Evolutionary conservation across 2,888 invertebrate species (phyloP).

Genomic region (Mamestra brassicae): DNA sequence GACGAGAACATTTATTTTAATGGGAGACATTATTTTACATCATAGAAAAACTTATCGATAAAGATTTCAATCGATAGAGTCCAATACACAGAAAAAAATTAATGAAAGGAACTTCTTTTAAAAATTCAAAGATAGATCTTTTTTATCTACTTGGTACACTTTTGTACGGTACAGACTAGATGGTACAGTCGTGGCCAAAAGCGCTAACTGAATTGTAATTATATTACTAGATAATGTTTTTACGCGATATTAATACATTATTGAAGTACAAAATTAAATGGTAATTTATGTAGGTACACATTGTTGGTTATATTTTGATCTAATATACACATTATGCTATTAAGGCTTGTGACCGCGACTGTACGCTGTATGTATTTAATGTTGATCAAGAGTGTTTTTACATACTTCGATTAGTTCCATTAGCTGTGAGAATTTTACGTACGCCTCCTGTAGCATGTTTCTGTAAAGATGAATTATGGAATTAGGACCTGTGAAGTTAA

Average conservation of each 20-base stretch:
- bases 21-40: slow-evolving; percentile 17
- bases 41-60: slow-evolving; percentile 35
- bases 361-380: slow-evolving; percentile 60
- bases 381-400: slow-evolving; percentile 66
- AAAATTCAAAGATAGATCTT: slow-evolving; percentile 62
- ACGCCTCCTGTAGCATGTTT: slow-evolving; percentile 85
- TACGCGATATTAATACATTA: slow-evolving; percentile 39
- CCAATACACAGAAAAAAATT: slow-evolving; percentile 11
- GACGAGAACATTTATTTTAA: slow-evolving; percentile 1
- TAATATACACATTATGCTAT: slow-evolving; percentile 53
- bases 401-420: slow-evolving; percentile 80
- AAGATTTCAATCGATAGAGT: slow-evolving; percentile 41
- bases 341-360: slow-evolving; percentile 70
- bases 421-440: slow-evolving; percentile 81
- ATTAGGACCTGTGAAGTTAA: background rate
- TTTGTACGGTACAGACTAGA: slow-evolving; percentile 79
- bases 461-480: slow-evolving; percentile 71
- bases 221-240: slow-evolving; percentile 1
- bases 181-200: slow-evolving; percentile 74
- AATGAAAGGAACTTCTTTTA: slow-evolving; percentile 75
- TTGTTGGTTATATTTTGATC: slow-evolving; percentile 38
- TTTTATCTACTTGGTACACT: slow-evolving; percentile 72
- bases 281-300: slow-evolving; percentile 45
- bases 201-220: slow-evolving; percentile 39
- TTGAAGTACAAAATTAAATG: slow-evolving; percentile 39